A percentile compares a stretch with the other conserved stretches of the same genome.
These are phyloP conservation scores for Cebus imitator DNA, from an alignment of 2,113 vertebrate species.

Conservation along the genomic window DNA sequence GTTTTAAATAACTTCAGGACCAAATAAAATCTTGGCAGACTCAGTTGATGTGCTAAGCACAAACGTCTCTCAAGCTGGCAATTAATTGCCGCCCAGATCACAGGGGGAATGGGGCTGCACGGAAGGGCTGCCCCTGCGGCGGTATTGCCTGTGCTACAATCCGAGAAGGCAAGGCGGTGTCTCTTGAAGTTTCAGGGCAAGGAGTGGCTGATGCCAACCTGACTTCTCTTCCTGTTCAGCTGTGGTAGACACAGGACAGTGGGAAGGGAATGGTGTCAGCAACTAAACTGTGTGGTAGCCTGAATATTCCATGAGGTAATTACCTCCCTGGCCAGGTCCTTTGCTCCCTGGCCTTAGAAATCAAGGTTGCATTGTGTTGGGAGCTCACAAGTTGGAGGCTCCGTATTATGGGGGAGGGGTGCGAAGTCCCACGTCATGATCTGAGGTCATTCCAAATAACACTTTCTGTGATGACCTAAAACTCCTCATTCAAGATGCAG, in stretches of 20 bases:
- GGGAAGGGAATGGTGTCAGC: not conserved
- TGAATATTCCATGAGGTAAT: accelerated
- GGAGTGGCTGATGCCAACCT: not conserved
- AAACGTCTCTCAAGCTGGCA: slow-evolving; percentile 29
- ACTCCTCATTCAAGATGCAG: not conserved
- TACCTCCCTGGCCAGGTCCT: not conserved
- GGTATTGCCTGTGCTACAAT: not conserved
- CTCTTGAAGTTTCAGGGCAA: not conserved
- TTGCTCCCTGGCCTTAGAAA: not conserved
- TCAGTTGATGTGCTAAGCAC: slow-evolving; percentile 55
- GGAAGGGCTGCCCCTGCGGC: not conserved
- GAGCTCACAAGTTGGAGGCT: not conserved
- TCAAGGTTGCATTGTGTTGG: not conserved
- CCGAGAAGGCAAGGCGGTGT: not conserved
- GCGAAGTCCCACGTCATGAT: not conserved
- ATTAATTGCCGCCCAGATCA: slow-evolving; percentile 68
- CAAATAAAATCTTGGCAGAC: slow-evolving; percentile 71
- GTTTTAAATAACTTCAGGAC: slow-evolving; percentile 69
- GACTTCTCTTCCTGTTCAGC: not conserved
- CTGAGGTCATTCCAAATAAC: not conserved
- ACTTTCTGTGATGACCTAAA: not conserved
- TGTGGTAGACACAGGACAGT: not conserved
- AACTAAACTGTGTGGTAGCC: not conserved
- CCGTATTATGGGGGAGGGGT: accelerated
- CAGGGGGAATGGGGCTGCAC: slow-evolving; percentile 32